Evolutionary conservation across 2,113 vertebrate genomes (phyloP), one percentile per base, ranked within the genome.

Genomic region (Corydoras sp.): DNA sequence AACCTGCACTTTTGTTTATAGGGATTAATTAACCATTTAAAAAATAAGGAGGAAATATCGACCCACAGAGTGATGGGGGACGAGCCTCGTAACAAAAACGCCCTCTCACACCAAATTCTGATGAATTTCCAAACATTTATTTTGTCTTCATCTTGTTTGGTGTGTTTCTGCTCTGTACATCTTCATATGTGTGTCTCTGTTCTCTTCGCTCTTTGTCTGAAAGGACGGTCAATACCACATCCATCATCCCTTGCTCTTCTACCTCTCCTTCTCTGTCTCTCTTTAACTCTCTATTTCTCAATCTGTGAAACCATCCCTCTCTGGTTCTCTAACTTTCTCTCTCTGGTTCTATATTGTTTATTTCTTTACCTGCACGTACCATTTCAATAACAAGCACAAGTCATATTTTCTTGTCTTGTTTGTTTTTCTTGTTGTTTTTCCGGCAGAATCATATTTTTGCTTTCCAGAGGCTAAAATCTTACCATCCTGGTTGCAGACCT

Each of bases 261-360:
- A 2, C 9, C 9, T 51, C 50, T 7, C 50, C 7, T 7, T 12
- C 29, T 54, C 14, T 61, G 10, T 64, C 59, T 73, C 59, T 56
- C 62, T 56, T 59, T 51, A 68, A 53, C 29, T 35, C 49, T 50
- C 51, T 70, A 67, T 10, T 7, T 63, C 65, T 78, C 79, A 79
- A 75, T 78, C 64, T 30, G 5, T 4, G 5, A 31, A 7, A 48
- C 43, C 31, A 60, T 5, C 79, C 78, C 81, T 86, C 69, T 13
- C 3, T 55, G 2, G 5, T 2, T 55, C 24, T 55, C 49, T 10
- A 15, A 7, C 18, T 53, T 49, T 58, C 9, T 48, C 30, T 48
- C n/a, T 71, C 55, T 69, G 18, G 12, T 1, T 10, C 51, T 53
- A 12, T 53, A 14, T 12, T 53, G 51, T 53, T 53, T 53, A 12